phyloP scores from a whole-genome alignment of 2,797 vertebrate species.

The Sebastes kiyomatsui region DNA sequence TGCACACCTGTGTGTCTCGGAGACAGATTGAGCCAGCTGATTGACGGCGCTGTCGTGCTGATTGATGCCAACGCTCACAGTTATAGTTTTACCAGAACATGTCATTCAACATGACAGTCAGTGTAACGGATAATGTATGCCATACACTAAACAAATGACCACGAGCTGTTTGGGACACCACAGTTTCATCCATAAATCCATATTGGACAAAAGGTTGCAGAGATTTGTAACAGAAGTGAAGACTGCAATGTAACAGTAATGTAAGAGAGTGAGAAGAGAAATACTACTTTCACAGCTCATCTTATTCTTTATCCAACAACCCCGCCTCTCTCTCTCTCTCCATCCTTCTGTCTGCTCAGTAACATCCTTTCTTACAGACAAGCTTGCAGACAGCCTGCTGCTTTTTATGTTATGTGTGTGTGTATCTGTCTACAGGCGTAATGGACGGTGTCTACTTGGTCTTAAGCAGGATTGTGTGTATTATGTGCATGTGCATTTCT shows the following conservation, averaged over 20 bases:
- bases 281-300: neutral
- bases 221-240: neutral
- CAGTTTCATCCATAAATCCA: neutral
- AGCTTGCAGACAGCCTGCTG: neutral
- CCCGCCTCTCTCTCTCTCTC: neutral
- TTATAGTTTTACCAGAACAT: neutral
- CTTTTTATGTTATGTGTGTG: neutral
- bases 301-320: neutral
- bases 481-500: conserved; percentile 8
- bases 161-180: neutral
- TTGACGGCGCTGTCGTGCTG: conserved; percentile 12
- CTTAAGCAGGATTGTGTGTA: neutral
- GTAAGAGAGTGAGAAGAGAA: neutral
- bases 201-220: neutral
- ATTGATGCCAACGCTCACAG: neutral
- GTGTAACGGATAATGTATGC: neutral
- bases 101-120: neutral
- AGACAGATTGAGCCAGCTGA: neutral
- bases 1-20: neutral
- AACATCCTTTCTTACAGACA: neutral
- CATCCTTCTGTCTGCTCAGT: neutral
- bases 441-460: neutral
- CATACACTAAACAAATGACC: neutral
- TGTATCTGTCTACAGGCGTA: neutral
- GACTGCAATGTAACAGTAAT: neutral